Evolutionary conservation across 1,140 invertebrate genomes (phyloP).

Genomic region (Apis laboriosa): DNA sequence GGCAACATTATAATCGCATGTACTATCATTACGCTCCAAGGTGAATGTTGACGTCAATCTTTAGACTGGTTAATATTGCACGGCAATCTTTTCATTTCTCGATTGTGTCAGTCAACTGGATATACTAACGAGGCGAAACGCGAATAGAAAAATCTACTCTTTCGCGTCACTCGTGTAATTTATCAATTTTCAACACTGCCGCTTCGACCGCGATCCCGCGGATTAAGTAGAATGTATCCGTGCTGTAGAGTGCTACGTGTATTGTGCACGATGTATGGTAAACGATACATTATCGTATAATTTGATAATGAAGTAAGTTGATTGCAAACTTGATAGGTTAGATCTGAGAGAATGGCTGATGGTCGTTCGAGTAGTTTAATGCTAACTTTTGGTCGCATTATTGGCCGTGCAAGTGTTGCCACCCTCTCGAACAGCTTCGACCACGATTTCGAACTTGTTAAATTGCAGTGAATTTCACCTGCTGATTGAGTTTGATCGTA

Average conservation of each 20-base stretch:
- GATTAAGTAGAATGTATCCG: not conserved
- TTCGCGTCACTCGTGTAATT: not conserved
- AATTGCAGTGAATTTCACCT: not conserved
- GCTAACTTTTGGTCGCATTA: not conserved
- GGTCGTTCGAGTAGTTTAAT: not conserved
- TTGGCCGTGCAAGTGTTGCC: not conserved
- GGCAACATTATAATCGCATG: constrained; percentile 7
- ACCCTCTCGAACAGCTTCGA: not conserved
- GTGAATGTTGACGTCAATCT: constrained; percentile 60
- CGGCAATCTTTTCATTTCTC: constrained; percentile 45
- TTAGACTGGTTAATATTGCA: constrained; percentile 12
- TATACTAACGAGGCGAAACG: not conserved
- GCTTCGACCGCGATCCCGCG: not conserved
- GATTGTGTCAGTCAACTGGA: not conserved
- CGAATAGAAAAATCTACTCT: not conserved
- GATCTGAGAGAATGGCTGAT: too few species aligned
- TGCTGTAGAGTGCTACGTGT: not conserved
- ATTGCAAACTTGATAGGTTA: not conserved
- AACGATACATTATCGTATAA: constrained; percentile 20
- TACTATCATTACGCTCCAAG: constrained; percentile 34
- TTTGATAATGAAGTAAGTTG: constrained; percentile 42
- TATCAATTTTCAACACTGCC: not conserved
- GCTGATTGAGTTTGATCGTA: not conserved
- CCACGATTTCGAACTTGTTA: not conserved
- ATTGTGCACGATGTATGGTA: too few species aligned